Conservation (phyloP, 2,797 vertebrate species). For the Alca torda region DNA sequence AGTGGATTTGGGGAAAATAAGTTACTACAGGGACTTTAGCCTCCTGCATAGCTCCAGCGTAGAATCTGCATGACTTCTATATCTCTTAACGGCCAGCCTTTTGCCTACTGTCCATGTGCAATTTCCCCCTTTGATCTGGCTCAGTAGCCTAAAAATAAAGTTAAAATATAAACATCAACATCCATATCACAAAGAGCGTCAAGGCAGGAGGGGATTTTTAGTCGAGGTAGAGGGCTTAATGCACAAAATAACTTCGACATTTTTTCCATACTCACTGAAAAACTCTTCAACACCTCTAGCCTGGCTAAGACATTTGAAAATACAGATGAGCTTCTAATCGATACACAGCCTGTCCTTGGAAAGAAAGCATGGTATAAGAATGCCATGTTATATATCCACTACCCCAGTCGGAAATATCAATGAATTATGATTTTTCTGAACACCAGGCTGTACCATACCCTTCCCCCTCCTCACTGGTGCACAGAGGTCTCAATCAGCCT, state of each 20-base stretch:
- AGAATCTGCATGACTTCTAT: background rate
- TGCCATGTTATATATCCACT: background rate
- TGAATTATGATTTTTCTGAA: background rate
- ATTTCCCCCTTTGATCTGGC: background rate
- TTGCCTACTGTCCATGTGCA: background rate
- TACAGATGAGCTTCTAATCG: background rate
- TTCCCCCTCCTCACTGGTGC: background rate
- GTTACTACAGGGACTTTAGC: background rate
- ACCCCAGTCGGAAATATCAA: background rate
- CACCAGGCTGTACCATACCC: background rate
- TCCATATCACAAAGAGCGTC: background rate
- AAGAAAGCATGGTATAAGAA: background rate
- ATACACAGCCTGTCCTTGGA: background rate
- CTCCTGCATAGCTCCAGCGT: background rate
- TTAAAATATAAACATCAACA: background rate
- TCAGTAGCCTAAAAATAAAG: background rate
- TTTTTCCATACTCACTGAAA: background rate
- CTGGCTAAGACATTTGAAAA: background rate
- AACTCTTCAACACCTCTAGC: background rate
- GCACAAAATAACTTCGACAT: slow-evolving; percentile 8
- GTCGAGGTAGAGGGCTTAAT: background rate
- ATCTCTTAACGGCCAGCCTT: background rate
- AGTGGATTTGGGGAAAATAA: background rate
- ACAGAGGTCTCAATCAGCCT: background rate
- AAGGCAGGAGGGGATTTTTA: background rate